A percentile compares a stretch with the other conserved stretches of the same genome.
Evolutionary conservation across 2,113 vertebrate species (phyloP).

Genomic region (Grammomys dolichurus): DNA sequence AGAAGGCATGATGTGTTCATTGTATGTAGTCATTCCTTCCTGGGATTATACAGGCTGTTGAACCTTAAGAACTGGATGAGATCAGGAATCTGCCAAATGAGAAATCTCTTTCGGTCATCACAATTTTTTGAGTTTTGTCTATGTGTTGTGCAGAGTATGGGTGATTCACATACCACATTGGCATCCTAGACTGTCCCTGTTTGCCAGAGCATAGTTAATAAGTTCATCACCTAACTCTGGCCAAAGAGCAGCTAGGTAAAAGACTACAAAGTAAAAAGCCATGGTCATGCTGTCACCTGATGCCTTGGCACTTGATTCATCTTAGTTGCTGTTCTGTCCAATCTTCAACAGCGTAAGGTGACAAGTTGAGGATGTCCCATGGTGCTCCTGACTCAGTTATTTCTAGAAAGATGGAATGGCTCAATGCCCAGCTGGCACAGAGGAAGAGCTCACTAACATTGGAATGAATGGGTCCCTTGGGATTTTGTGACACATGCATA

Average conservation of each 20-base stretch:
- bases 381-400: background rate
- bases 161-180: background rate
- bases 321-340: background rate
- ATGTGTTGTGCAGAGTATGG: background rate
- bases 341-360: background rate
- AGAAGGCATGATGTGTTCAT: background rate
- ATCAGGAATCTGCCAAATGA: background rate
- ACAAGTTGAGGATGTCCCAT: background rate
- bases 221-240: background rate
- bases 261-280: background rate
- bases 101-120: background rate
- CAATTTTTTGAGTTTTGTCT: background rate
- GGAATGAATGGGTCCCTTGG: slow-evolving; percentile 43
- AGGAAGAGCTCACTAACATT: background rate
- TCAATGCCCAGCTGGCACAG: background rate
- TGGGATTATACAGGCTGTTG: background rate
- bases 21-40: background rate
- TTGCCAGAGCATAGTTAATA: background rate
- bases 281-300: background rate
- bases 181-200: background rate
- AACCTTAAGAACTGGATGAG: background rate
- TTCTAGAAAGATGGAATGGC: slow-evolving; percentile 5
- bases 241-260: background rate
- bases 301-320: slow-evolving; percentile 20
- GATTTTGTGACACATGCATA: background rate